Base-by-base conservation (phyloP, 2,888 invertebrate species). In the Antitype chi region DNA sequence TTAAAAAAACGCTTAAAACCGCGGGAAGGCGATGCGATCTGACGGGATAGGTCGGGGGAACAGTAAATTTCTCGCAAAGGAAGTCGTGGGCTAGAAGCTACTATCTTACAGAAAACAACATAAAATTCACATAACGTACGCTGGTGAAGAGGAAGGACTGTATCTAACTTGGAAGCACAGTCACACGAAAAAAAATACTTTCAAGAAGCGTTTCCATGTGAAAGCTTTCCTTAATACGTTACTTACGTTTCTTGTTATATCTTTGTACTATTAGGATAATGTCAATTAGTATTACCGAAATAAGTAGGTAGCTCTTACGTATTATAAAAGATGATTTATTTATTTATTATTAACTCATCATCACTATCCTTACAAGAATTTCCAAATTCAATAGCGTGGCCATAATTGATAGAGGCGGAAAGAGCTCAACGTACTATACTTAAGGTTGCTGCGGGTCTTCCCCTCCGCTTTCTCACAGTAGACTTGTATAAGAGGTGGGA, bases 201-300 rank as follows among this genome's bases (percentile, higher is more conserved):
- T 25, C 4, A 20, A 9, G 20, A 1, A 38, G 1, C 1, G 1
- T 47, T 52, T 57, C 11, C 43, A 53, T 5, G 32, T 47, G 25
- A 47, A 23, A 47, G 17, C 53, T 28, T 25, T 52, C 20, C 11
- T 32, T 38, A n/a, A 28, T 49, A 55, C 32, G n/a, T n/a, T n/a
- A n/a, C n/a, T n/a, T n/a, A 59, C 17, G 25, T 63, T 47, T 8
- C 32, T 13, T 47, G 25, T 28, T 23, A 25, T 57, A 20, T 23
- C 6, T 38, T 38, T 20, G 11, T 49, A 3, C 9, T 47, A 57
- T 25, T 23, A 20, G 20, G 4, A 47, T 15, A 15, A 49, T 70
- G n/a, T 52, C 49, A 13, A 32, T 47, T 49, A 49, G 25, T 60
- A 71, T 74, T 23, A 43, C 13, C 13, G n/a, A 60, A 43, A 72